phyloP scores from a whole-genome alignment of 2,113 vertebrate genomes.

The Mus pahari region DNA sequence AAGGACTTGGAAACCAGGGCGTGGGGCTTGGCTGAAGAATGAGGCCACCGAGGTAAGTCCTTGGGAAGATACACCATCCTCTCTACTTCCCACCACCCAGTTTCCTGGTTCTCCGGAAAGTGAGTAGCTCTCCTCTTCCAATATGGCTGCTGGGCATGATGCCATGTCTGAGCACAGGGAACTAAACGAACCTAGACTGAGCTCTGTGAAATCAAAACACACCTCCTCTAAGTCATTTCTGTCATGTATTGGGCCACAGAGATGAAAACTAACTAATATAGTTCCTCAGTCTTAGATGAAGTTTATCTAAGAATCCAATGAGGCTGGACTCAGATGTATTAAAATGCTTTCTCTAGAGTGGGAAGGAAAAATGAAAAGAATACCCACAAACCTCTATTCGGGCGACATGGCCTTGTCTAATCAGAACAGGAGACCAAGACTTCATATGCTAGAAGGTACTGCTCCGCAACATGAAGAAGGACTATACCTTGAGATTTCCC shows the following conservation, averaged over 20 bases:
- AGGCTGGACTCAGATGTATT: not conserved
- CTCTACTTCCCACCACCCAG: not conserved
- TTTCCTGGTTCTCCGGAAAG: not conserved
- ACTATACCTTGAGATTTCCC: not conserved
- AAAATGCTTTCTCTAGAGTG: not conserved
- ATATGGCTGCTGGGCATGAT: not conserved
- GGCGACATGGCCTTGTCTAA: not conserved
- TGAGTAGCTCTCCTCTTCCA: too few relatives aligned
- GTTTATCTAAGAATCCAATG: not conserved
- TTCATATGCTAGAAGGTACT: not conserved
- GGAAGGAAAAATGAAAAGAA: not conserved
- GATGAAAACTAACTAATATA: not conserved
- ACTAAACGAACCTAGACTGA: not conserved
- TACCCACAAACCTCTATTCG: rapidly evolving
- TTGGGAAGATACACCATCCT: not conserved
- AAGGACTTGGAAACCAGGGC: not conserved
- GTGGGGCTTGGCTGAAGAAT: not conserved
- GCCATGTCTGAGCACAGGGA: not conserved
- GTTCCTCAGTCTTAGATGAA: conserved; percentile 45
- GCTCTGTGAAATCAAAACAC: not conserved
- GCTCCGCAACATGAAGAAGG: not conserved
- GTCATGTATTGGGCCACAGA: not conserved
- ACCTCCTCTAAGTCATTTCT: not conserved
- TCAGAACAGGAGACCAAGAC: not conserved
- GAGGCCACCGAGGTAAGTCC: not conserved